Percentiles rank a stretch among this genome's conserved stretches.
phyloP scores from a whole-genome alignment of 2,797 vertebrate genomes.

The Dryobates pubescens region DNA sequence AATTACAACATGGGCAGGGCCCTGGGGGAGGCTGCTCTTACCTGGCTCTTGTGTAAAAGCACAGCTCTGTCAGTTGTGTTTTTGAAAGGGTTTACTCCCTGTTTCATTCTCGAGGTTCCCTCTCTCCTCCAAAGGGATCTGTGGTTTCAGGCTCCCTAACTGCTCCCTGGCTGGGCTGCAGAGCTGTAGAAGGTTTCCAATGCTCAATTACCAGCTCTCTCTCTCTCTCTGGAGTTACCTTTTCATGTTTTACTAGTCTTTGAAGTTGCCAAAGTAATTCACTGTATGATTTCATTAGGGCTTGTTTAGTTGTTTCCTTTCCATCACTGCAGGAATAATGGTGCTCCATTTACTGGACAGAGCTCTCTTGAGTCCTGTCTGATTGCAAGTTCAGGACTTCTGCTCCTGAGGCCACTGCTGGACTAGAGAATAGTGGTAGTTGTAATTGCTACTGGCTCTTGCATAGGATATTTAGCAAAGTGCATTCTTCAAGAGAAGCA shows the following conservation, averaged over 20 bases:
- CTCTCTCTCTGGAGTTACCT: neutral
- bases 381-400: neutral
- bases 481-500: neutral
- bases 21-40: neutral
- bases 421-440: neutral
- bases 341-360: accelerated
- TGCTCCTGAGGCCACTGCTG: accelerated
- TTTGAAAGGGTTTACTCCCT: neutral
- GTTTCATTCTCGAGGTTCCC: neutral
- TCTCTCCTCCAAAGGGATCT: neutral
- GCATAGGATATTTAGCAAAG: neutral
- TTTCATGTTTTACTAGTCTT: neutral
- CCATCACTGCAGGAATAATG: neutral
- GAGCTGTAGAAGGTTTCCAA: neutral
- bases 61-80: neutral
- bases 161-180: neutral
- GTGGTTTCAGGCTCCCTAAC: accelerated
- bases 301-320: neutral
- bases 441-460: neutral
- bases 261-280: neutral
- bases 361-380: neutral
- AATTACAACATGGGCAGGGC: neutral
- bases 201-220: neutral
- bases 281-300: neutral
- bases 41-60: neutral